phyloP scores from a whole-genome alignment of 2,888 invertebrate genomes.

The Thera britannica region DNA sequence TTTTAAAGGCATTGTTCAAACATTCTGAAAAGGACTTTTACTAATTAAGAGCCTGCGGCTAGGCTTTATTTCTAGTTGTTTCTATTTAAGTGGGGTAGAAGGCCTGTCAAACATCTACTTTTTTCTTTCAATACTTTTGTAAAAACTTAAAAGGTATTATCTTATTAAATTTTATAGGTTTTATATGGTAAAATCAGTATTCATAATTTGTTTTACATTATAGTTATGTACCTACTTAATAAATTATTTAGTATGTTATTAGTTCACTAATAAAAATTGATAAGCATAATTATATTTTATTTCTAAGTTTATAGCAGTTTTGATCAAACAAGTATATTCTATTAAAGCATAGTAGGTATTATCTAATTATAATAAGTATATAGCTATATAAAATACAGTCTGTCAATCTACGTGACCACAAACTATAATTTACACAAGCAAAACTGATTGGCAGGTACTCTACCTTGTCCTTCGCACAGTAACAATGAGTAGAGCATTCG shows the following conservation, averaged over 20 bases:
- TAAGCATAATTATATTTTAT: background rate
- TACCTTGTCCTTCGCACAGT: slow-evolving; percentile 2
- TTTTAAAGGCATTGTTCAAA: too few species aligned
- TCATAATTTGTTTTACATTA: background rate
- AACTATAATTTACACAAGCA: slow-evolving; percentile 5
- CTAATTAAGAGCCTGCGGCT: too few species aligned
- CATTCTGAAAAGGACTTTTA: too few species aligned
- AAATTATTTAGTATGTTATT: background rate
- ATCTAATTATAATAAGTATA: slow-evolving; percentile 1
- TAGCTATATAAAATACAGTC: background rate
- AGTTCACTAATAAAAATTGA: background rate
- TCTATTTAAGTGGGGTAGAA: too few species aligned
- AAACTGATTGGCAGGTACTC: slow-evolving; percentile 16
- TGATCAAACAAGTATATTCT: background rate
- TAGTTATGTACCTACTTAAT: background rate
- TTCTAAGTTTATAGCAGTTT: slow-evolving; percentile 2
- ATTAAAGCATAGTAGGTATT: background rate
- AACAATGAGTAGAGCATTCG: background rate
- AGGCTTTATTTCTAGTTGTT: too few species aligned
- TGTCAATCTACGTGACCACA: slow-evolving; percentile 15
- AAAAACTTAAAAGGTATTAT: background rate
- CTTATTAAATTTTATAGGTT: background rate
- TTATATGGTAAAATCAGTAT: background rate
- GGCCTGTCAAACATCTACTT: too few species aligned
- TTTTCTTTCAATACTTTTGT: too few species aligned